Evolutionary conservation across 1,140 invertebrate genomes (phyloP), one percentile per base, ranked within the genome.

Genomic region (Oreohelix idahoensis): DNA sequence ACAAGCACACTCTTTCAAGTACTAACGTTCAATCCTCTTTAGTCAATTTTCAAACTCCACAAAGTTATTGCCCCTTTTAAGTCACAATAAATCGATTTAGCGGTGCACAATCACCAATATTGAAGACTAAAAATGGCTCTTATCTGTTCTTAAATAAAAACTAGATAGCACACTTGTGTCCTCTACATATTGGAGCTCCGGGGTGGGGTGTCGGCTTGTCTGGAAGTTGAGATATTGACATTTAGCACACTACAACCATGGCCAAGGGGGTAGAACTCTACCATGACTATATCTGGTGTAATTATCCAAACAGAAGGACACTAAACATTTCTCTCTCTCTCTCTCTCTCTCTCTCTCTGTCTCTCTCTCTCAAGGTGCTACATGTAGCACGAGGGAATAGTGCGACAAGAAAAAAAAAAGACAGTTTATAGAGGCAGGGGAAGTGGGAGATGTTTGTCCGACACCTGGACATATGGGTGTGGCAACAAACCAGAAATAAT

Each of bases 221-320:
- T 20, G 53, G 53, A 49, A 74, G 71, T 42, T 4, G 10, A n/a
- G 35, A 20, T 49, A 49, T 39, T 74, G 29, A 42, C 71, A 49
- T 42, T 74, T 49, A 74, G 71, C 39, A 74, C 26, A 74, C 38
- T 74, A 5, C 11, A 26, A 39, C 1, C 2, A n/a, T 74, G 4
- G 42, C 71, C 38, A 23, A 20, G 38, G 63, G 63, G 10, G n/a
- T 74, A 26, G 36, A 5, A 39, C 39, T 74, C 71, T 49, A 20
- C 71, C 42, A 11, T 8, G 8, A 35, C 35, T 39, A 23, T 74
- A 38, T 10, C 35, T 10, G 29, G 71, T 42, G 38, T 74, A 74
- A 74, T 74, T 74, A 74, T 74, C 49, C 70, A 38, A 51, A 39
- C 51, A 70, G n/a, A 49, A 49, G 26, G 29, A 45, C 2, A 58